Percentiles rank a stretch among this genome's conserved stretches.
Evolutionary conservation across 2,797 vertebrate species (phyloP).

Genomic region (Parauchenoglanis punctatus): DNA sequence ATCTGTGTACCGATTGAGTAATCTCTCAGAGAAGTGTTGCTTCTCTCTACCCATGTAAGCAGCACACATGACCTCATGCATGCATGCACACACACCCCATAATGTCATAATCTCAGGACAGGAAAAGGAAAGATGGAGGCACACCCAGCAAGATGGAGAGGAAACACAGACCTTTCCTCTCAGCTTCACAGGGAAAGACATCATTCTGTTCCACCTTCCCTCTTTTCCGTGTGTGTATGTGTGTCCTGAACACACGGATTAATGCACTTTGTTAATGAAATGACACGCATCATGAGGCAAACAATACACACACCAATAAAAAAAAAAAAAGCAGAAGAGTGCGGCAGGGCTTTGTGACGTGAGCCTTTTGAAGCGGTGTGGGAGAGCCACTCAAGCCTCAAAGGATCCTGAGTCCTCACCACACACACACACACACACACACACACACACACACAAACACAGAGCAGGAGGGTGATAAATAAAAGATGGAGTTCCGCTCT

Average conservation of each 20-base stretch:
- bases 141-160: slow-evolving; percentile 20
- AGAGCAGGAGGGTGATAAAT: slow-evolving; percentile 40
- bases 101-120: neutral
- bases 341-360: slow-evolving; percentile 29
- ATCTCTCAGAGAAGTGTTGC: neutral
- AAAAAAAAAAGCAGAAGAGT: slow-evolving; percentile 15
- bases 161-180: slow-evolving; percentile 26
- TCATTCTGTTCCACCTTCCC: neutral
- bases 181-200: neutral
- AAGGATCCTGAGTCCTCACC: slow-evolving; percentile 25
- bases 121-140: slow-evolving; percentile 12
- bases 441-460: slow-evolving; percentile 2
- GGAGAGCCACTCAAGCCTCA: slow-evolving; percentile 48
- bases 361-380: slow-evolving; percentile 48
- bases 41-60: neutral
- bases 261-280: slow-evolving; percentile 32
- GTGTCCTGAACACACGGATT: slow-evolving; percentile 9
- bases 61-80: neutral
- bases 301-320: neutral
- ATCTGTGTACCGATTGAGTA: neutral
- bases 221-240: neutral
- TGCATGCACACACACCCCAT: neutral
- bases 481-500: slow-evolving; percentile 49
- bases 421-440: slow-evolving; percentile 7
- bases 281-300: neutral